Percentiles rank a stretch among this genome's conserved stretches.
Evolutionary conservation across 1,140 invertebrate species (phyloP).

Genomic region (Metopolophium dirhodum): DNA sequence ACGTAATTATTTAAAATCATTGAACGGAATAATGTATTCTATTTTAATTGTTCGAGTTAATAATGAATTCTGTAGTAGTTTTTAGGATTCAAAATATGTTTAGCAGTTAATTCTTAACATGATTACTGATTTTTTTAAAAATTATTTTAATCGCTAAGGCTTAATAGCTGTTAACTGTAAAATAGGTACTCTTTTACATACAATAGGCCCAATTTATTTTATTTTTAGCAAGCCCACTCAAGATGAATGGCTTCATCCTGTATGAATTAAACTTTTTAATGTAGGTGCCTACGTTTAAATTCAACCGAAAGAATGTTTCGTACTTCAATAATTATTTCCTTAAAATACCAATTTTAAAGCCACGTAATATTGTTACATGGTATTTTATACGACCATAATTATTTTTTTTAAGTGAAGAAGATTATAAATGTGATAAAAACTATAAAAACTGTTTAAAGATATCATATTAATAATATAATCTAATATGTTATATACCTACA

Average conservation of each 20-base stretch:
- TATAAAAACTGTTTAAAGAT: background rate
- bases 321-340: background rate
- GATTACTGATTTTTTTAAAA: slow-evolving; percentile 30
- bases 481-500: background rate
- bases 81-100: slow-evolving; percentile 13
- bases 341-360: background rate
- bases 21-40: slow-evolving; percentile 41
- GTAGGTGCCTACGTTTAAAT: background rate
- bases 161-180: slow-evolving; percentile 37
- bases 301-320: background rate
- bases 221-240: background rate
- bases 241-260: slow-evolving; percentile 33
- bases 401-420: background rate
- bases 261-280: background rate
- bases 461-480: background rate
- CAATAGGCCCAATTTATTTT: slow-evolving; percentile 23
- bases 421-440: background rate
- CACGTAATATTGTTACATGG: background rate
- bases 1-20: slow-evolving; percentile 46
- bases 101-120: slow-evolving; percentile 4
- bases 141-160: background rate
- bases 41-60: slow-evolving; percentile 32
- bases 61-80: background rate
- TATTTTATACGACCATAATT: background rate
- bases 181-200: slow-evolving; percentile 27